Evolutionary conservation across 2,797 vertebrate genomes (phyloP).

Genomic region (Sebastiscus albofasciatus): DNA sequence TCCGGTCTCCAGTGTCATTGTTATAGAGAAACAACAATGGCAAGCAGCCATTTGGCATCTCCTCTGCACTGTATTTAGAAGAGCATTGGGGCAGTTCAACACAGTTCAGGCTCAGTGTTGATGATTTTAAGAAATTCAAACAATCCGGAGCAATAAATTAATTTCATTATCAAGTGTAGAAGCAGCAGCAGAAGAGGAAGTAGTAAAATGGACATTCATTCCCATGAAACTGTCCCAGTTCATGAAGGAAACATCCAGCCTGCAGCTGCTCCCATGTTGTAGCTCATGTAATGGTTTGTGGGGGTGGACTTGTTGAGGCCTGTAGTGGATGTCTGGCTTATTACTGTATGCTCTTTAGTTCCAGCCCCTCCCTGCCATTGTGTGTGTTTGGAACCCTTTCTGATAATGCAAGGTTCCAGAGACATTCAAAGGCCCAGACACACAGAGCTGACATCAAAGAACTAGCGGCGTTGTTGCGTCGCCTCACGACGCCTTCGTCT

Average conservation of each 20-base stretch:
- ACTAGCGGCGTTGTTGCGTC: no score
- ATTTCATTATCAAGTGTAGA: not conserved
- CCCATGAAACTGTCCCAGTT: not conserved
- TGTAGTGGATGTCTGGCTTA: constrained; percentile 33
- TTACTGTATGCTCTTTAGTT: constrained; percentile 1
- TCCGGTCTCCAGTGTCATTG: not conserved
- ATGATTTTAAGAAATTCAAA: not conserved
- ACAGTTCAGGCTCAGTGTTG: not conserved
- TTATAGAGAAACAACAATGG: not conserved
- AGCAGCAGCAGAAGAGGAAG: not conserved
- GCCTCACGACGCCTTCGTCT: no score
- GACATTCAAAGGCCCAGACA: not conserved
- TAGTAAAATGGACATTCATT: not conserved
- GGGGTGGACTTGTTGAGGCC: constrained; percentile 53
- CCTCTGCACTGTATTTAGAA: not conserved
- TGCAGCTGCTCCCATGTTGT: constrained; percentile 1
- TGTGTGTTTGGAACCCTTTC: not conserved
- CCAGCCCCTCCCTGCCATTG: constrained; percentile 6
- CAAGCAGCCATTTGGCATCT: not conserved
- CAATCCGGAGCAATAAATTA: not conserved
- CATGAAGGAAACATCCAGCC: not conserved
- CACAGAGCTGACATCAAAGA: no score
- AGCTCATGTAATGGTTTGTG: constrained; percentile 31
- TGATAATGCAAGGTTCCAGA: not conserved
- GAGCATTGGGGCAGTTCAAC: not conserved